Evolutionary conservation across 1,140 invertebrate species (phyloP), one percentile per base, ranked within the genome.

Genomic region (Hirudo medicinalis): DNA sequence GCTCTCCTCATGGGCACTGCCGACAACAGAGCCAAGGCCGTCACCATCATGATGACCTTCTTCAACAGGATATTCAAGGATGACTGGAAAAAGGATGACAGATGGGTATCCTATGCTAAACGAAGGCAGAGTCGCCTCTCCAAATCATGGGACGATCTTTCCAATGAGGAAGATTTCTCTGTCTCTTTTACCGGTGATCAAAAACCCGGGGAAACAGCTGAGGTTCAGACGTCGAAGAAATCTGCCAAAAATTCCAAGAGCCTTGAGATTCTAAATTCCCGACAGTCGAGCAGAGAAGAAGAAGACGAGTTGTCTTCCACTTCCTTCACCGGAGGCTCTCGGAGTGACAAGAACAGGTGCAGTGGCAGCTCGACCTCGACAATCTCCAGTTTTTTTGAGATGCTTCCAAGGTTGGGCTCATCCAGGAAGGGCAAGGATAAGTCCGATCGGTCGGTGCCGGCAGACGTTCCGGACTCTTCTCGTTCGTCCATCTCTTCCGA

Each of bases 1-100:
- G 77, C 78, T 60, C 70, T 78, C 70, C 53, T 75, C 67, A 75
- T 80, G 75, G 76, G 76, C 17, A 81, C 79, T 15, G 69, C 69
- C 4, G 69, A 70, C 29, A 70, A 70, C n/a, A 36, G 69, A 8
- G 32, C 69, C n/a, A 70, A 49, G 49, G 69, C 69, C 6, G 69
- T 49, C 36, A 27, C 53, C 3, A 70, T 70, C 27, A 25, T 70
- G 53, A 70, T 70, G 36, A 54, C n/a, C 43, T 27, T 9, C n/a
- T 43, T 70, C 43, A 49, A 70, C 49, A 5, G 49, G 53, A 70
- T 70, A 20, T 70, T 70, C n/a, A 54, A 36, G 9, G 20, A 36
- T 15, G 40, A 36, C 2, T n/a, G 29, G n/a, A n/a, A 25, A 36
- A 40, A 68, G 9, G 29, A 25, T 19, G 67, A 40, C 5, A 5